These are phyloP conservation scores for Agonum fuliginosum DNA, from an alignment of 2,888 invertebrate genomes.

Conservation along the genomic window DNA sequence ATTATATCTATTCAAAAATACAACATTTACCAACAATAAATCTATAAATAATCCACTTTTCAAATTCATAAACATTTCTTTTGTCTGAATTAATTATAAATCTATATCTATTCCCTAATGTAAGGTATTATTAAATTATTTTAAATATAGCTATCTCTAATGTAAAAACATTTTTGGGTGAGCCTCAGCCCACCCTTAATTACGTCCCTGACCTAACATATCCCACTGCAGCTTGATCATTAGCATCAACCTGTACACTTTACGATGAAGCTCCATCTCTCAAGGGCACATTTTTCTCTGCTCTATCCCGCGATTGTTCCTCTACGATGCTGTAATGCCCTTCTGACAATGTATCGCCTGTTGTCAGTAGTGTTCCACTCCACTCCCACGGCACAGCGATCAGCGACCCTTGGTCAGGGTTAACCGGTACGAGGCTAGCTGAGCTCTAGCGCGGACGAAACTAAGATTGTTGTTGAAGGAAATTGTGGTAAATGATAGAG, in stretches of 20 bases:
- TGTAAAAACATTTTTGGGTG: too few relatives aligned
- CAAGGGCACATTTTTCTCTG: constrained; percentile 4
- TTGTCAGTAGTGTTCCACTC: constrained; percentile 34
- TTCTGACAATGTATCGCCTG: not conserved
- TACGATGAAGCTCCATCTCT: not conserved
- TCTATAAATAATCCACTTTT: too few relatives aligned
- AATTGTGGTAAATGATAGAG: constrained; percentile 19
- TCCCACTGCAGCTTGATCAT: not conserved
- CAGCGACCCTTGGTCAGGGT: constrained; percentile 54
- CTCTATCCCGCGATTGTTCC: not conserved
- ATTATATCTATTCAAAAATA: too few relatives aligned
- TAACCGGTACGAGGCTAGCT: constrained; percentile 25
- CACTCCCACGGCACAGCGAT: constrained; percentile 49
- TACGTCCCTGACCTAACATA: too few relatives aligned
- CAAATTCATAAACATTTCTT: too few relatives aligned
- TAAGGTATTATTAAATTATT: too few relatives aligned
- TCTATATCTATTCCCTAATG: too few relatives aligned
- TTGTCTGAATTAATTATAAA: too few relatives aligned
- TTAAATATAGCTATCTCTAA: too few relatives aligned
- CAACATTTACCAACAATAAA: too few relatives aligned
- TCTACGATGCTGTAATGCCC: not conserved
- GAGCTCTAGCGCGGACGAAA: not conserved
- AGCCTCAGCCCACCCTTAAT: too few relatives aligned
- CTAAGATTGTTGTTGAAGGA: constrained; percentile 7
- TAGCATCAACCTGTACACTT: constrained; percentile 1